Evolutionary conservation across 2,113 vertebrate genomes (phyloP), one percentile per base, ranked within the genome.

Genomic region (Raja brachyura): DNA sequence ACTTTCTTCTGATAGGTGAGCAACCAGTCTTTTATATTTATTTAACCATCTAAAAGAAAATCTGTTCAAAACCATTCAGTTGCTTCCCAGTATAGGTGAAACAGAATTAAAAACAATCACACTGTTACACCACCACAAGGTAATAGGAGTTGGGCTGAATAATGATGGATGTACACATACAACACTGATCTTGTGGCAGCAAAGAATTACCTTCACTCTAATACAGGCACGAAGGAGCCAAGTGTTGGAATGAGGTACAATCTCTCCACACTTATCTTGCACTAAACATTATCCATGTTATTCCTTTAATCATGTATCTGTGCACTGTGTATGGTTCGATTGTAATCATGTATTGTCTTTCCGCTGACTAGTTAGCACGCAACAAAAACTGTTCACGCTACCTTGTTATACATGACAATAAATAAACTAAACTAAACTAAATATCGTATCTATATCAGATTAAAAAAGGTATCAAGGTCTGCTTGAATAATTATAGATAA

Each of bases 401-500:
- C 39, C 39, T 48, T 48, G 39, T 0, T 48, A 48, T 0, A 48
- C 39, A 48, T 48, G 39, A 48, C 39, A 48, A 48, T 48, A 48
- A 48, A 48, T 48, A 48, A 48, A 48, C 39, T 48, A 48, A 48
- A 48, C 39, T 48, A 48, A 48, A 48, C 39, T 48, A 48, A 48
- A 90, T 31, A 70, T 7, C n/a, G 48, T 73, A 73, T 73, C 66
- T 22, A 48, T 18, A 90, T 70, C 88, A 48, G 31, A 16, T 31
- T 73, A 20, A 90, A 48, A 90, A 31, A 90, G 63, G 88, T 70
- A 18, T 25, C 88, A 25, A 90, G 6, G 3, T 39, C 20, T 33
- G 28, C 31, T 54, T 68, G 88, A 9, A 70, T 73, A 70, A 70
- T 70, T 70, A 90, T 48, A 48, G 88, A 90, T 70, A 90, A 90